phyloP scores from a whole-genome alignment of 2,113 vertebrate species.

The Apodemus sylvaticus region DNA sequence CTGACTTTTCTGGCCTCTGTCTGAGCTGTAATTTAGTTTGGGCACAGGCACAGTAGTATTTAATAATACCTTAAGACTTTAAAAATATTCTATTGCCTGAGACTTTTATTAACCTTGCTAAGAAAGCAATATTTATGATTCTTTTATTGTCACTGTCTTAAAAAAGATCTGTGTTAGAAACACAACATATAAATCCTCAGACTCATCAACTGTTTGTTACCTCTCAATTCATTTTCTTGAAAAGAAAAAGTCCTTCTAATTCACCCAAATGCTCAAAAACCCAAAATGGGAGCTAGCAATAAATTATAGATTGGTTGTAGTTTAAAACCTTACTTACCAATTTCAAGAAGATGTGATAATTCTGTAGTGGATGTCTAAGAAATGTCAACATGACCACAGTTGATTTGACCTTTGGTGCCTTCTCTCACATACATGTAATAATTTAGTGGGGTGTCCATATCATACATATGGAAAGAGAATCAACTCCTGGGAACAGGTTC shows the following conservation, averaged over 20 bases:
- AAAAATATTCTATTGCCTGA: constrained; percentile 29
- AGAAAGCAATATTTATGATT: constrained; percentile 43
- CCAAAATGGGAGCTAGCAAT: neutral
- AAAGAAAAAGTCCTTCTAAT: neutral
- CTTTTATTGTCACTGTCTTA: neutral
- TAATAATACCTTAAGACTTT: constrained; percentile 30
- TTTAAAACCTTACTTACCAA: neutral
- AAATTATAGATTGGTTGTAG: neutral
- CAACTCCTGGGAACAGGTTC: neutral
- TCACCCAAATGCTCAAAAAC: neutral
- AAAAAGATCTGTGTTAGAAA: constrained; percentile 16
- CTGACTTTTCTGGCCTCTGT: constrained; percentile 61
- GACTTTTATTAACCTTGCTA: constrained; percentile 44
- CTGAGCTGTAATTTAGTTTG: constrained; percentile 70
- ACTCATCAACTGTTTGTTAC: neutral
- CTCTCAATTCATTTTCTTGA: constrained; percentile 40
- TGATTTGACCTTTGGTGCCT: neutral
- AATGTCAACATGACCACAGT: neutral
- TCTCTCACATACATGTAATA: neutral
- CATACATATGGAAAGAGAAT: neutral
- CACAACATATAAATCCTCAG: neutral
- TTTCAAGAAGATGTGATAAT: neutral
- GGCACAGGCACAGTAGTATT: constrained; percentile 17
- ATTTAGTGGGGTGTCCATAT: neutral
- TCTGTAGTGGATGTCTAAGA: neutral